These are phyloP conservation scores for Meloe dianella DNA, from an alignment of 2,888 invertebrate species.

Conservation along the genomic window DNA sequence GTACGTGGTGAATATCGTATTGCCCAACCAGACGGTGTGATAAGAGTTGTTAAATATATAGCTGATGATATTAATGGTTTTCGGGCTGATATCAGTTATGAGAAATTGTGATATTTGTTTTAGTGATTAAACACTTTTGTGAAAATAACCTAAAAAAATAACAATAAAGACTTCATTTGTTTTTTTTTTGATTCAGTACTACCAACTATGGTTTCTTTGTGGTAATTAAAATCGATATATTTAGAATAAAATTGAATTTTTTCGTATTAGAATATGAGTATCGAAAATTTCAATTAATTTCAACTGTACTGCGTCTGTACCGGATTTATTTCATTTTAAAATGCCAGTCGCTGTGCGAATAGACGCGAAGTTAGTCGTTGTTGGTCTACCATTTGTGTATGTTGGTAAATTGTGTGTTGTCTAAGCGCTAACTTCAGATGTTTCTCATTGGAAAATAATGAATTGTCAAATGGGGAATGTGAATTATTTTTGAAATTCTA, in stretches of 20 bases:
- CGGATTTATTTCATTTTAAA: slow-evolving; percentile 20
- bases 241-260: too few relatives aligned
- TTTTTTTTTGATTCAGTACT: neutral
- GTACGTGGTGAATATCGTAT: slow-evolving; percentile 76
- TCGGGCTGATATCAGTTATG: slow-evolving; percentile 63
- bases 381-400: neutral
- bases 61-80: slow-evolving; percentile 78
- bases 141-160: too few relatives aligned
- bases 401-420: slow-evolving; percentile 12
- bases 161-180: neutral
- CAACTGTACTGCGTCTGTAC: slow-evolving; percentile 30
- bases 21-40: slow-evolving; percentile 76
- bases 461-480: neutral
- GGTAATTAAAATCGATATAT: too few relatives aligned
- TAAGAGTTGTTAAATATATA: slow-evolving; percentile 75
- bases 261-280: neutral
- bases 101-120: slow-evolving; percentile 13
- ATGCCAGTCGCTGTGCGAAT: neutral
- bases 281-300: slow-evolving; percentile 21
- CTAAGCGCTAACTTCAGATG: slow-evolving; percentile 5
- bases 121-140: neutral
- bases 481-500: neutral
- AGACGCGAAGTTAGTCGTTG: slow-evolving; percentile 25
- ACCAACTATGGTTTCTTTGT: neutral
- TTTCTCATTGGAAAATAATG: neutral